phyloP scores from a whole-genome alignment of 2,113 vertebrate genomes.

The Callaeas wilsoni region DNA sequence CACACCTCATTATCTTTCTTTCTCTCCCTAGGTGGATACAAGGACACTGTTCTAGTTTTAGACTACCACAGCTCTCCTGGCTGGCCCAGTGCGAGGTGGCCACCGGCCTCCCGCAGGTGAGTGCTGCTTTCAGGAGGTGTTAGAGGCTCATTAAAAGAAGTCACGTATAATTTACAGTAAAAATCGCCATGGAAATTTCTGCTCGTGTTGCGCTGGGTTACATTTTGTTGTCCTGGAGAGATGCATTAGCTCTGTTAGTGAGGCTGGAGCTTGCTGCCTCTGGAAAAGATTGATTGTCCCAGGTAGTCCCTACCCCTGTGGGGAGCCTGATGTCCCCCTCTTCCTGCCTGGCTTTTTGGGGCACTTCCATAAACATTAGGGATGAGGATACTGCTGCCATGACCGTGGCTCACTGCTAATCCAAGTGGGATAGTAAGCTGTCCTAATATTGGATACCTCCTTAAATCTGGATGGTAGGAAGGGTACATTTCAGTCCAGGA shows the following conservation, averaged over 20 bases:
- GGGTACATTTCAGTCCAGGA: not conserved
- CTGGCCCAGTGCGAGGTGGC: not conserved
- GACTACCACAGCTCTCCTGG: not conserved
- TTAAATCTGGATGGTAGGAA: not conserved
- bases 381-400: not conserved
- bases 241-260: not conserved
- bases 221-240: not conserved
- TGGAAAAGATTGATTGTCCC: not conserved
- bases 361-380: not conserved
- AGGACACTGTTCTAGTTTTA: not conserved
- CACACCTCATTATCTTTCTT: not conserved
- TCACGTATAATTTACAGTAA: accelerated
- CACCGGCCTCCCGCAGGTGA: not conserved
- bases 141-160: not conserved
- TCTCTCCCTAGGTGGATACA: not conserved
- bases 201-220: not conserved
- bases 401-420: not conserved
- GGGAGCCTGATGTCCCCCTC: not conserved
- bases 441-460: not conserved
- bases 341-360: not conserved
- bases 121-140: not conserved
- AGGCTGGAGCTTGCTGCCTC: not conserved
- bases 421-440: not conserved
- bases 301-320: not conserved
- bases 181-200: not conserved